Percentiles rank a stretch among this genome's conserved stretches.
Conservation (phyloP, 2,113 vertebrate species). For the Brevimyrus niger region DNA sequence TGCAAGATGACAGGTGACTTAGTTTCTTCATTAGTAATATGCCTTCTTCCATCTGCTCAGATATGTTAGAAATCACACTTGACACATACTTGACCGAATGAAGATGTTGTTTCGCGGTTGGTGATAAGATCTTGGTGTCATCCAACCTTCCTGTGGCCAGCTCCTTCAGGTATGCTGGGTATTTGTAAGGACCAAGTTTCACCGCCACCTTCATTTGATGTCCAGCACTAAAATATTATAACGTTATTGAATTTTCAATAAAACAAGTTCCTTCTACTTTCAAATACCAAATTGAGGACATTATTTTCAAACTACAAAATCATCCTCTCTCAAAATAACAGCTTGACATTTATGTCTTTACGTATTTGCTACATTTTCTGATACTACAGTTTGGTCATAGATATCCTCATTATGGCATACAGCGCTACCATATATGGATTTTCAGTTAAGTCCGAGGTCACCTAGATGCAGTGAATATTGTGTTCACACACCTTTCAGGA, state of each 20-base stretch:
- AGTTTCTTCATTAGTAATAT: background rate
- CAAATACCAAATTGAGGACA: background rate
- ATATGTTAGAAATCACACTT: background rate
- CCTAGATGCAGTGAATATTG: background rate
- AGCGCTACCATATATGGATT: background rate
- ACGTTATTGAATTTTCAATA: background rate
- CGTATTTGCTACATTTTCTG: background rate
- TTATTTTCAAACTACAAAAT: background rate
- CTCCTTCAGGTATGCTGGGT: slow-evolving; percentile 41
- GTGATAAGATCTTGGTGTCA: slow-evolving; percentile 35
- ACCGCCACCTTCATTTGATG: slow-evolving; percentile 2
- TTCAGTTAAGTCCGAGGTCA: background rate
- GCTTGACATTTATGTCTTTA: background rate
- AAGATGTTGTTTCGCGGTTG: slow-evolving; percentile 34
- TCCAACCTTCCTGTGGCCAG: slow-evolving; percentile 41
- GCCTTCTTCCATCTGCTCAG: background rate
- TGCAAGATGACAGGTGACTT: background rate
- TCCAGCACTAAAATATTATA: slow-evolving; percentile 28
- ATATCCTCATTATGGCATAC: background rate
- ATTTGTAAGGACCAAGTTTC: slow-evolving; percentile 37
- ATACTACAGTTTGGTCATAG: background rate
- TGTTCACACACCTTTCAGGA: slow-evolving; percentile 55
- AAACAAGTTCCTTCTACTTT: background rate
- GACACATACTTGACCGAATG: slow-evolving; percentile 42
- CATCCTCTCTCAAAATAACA: background rate